Base-by-base conservation (phyloP, 2,113 vertebrate genomes). In the Cynocephalus volans region DNA sequence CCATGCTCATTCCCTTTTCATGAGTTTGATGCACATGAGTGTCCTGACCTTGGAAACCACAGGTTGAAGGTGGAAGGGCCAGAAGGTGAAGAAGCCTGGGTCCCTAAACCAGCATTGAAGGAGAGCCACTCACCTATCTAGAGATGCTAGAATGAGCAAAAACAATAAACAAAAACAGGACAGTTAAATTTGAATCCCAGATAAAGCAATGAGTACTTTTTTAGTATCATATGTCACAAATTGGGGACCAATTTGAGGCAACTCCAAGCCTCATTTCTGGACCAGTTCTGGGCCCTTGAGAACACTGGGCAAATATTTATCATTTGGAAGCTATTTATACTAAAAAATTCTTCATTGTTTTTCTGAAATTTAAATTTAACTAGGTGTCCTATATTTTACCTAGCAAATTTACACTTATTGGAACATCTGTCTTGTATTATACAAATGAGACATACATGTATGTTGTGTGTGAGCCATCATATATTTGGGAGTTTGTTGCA, bases 321-420 rank as follows among this genome's bases (percentile, higher is more conserved):
- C 33, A 64, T 79, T 84, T 88, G 52, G 28, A 33, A 96, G 60
- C 33, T 23, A 28, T 10, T 92, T 76, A 82, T 4, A 72, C 31
- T 50, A 79, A 94, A 82, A 60, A 58, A 70, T 33, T 77, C 60
- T 52, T 62, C 48, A 18, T 13, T 65, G 36, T 73, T 69, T 76
- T 86, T 89, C 67, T 92, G 85, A 97, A 69, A 73, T 73, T 94
- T 69, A 62, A 36, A 50, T 90, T 72, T 86, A 93, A 83, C 36
- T 69, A 90, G 19, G 9, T 41, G 3, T 77, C 19, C 50, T 81
- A 8, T n/a, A 41, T 82, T 70, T 84, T 90, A 83, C 58, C 75
- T 58, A 67, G 75, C 14, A 96, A 56, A n/a, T 10, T 54, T 62
- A 36, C 15, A 56, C 19, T n/a, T 75, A 45, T 72, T 88, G 92